phyloP scores from a whole-genome alignment of 2,113 vertebrate genomes.

The Eulacestoma nigropectus region DNA sequence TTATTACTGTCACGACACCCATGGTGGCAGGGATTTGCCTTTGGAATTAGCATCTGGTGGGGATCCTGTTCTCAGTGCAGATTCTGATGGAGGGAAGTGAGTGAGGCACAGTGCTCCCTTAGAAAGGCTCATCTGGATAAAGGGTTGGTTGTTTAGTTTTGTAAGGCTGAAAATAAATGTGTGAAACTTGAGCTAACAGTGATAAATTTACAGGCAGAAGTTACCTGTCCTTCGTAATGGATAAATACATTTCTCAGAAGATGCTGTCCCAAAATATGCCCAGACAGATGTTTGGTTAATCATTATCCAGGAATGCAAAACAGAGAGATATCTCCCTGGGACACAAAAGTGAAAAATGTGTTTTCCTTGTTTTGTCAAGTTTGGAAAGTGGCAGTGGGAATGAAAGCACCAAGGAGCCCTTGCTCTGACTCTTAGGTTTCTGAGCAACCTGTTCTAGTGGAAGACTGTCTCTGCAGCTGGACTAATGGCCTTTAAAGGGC shows the following conservation, averaged over 20 bases:
- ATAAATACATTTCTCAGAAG: background rate
- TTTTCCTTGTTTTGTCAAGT: background rate
- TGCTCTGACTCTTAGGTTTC: background rate
- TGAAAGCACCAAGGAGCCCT: background rate
- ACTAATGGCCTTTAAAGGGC: background rate
- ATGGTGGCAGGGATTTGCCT: background rate
- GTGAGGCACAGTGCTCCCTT: background rate
- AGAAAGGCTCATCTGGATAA: background rate
- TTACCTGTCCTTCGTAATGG: background rate
- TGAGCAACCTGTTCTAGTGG: background rate
- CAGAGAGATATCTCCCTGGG: background rate
- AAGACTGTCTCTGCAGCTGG: background rate
- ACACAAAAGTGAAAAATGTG: background rate
- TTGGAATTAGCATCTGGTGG: background rate
- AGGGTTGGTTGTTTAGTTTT: background rate
- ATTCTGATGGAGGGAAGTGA: background rate
- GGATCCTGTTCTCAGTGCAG: background rate
- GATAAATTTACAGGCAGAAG: background rate
- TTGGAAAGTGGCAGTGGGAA: background rate
- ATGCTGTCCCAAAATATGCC: background rate
- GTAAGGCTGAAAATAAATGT: background rate
- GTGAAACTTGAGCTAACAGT: background rate
- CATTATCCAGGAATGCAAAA: background rate
- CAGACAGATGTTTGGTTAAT: background rate
- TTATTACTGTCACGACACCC: background rate